Base-by-base conservation (phyloP, 2,888 invertebrate genomes). In the Unio delphinus region DNA sequence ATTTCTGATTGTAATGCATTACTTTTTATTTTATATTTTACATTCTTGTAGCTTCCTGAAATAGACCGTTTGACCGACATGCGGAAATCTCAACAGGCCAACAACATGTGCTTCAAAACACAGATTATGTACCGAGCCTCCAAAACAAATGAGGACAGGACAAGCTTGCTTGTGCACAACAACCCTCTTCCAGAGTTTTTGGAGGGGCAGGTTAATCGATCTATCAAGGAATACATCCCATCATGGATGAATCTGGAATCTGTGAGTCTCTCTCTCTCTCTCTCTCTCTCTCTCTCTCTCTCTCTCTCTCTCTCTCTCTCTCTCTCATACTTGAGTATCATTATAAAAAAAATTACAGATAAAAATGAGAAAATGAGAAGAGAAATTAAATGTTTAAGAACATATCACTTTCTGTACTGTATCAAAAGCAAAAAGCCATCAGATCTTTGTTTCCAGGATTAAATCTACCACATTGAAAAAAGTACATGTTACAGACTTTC, bases 121-220 rank as follows among this genome's bases (percentile, higher is more conserved):
- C 86, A 87, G 74, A 75, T 89, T 55, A 89, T 89, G 89, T 87
- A 81, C 70, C 76, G 88, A 28, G 83, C 88, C 1, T 87, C 88
- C 0, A 73, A 79, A 20, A 84, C 73, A 45, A 88, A 89, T 73
- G 78, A 84, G 67, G 87, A 88, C 73, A 72, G 86, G 26, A 83
- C 86, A 18, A 79, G 83, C 34, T 82, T 89, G 34, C 80, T 88
- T n/a, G 76, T 82, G 30, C 82, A 81, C 79, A 88, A 88, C 75
- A 87, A 85, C 75, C 88, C 88, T 6, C 69, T 85, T 17, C 86
- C 88, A 18, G 81, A 84, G 65, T 75, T 87, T 62, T 78, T 80
- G 58, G 80, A 83, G 61, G 70, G 70, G 55, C 61, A 69, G 8
- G 68, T 74, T 30, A 78, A 77, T 11, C 80, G 83, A 55, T 80